Evolutionary conservation across 2,113 vertebrate genomes (phyloP), one percentile per base, ranked within the genome.

Genomic region (Podocnemis expansa): DNA sequence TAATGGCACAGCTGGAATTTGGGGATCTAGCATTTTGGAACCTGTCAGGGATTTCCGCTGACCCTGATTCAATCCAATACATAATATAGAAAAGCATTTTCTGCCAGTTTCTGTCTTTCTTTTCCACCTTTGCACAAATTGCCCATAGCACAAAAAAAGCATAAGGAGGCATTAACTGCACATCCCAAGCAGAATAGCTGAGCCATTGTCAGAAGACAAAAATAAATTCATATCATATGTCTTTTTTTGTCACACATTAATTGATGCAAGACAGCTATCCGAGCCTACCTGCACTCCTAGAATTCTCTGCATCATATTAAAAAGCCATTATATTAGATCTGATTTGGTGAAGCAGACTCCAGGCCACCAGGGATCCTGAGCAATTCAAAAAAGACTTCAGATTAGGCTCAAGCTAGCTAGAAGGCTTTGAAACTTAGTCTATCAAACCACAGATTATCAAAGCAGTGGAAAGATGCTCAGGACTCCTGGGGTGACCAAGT

Each of bases 171-270:
- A 87, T 95, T 93, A 90, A 96, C 84, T 3, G 1, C 76, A 55
- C 60, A 82, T 86, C 84, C 84, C 0, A 0, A 38, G 89, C 60
- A 43, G 96, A 92, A 96, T 95, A 89, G 96, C 88, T 95, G 82
- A 81, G 82, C 91, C 86, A 56, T 73, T 96, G 97, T 96, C 70
- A 75, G 55, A 56, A 90, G 89, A 94, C 54, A 88, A 91, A 93
- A 96, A 97, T 96, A 93, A 94, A 96, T 92, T 93, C 94, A 60
- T 89, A 87, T 89, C 84, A 84, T 92, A 95, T 54, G 85, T 94
- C 73, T 49, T 22, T n/a, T 51, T n/a, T 60, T 81, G 78, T 38
- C 6, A 49, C 70, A 83, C 51, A 9, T 79, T 91, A 79, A 41
- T 34, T 76, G n/a, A 82, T 78, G 94, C 91, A 56, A 94, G 89